These are phyloP conservation scores for Zonitis immaculata DNA, from an alignment of 2,888 invertebrate species.

Conservation along the genomic window DNA sequence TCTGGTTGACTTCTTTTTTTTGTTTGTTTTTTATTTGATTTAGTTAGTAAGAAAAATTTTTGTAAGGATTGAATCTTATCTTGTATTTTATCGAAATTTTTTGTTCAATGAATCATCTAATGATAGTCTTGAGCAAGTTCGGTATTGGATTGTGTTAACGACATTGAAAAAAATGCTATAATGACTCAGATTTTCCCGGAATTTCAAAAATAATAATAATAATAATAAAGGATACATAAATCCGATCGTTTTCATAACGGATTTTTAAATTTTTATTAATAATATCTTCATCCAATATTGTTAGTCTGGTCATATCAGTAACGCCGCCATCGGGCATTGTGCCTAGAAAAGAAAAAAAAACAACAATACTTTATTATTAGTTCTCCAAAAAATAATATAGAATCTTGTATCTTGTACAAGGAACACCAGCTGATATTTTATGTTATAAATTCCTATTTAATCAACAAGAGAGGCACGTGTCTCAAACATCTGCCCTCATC, in stretches of 20 bases:
- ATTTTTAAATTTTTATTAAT: constrained; percentile 83
- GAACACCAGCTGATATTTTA: not conserved
- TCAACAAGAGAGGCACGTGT: too few relatives aligned
- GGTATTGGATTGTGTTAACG: not conserved
- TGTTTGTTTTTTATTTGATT: not conserved
- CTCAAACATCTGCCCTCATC: too few relatives aligned
- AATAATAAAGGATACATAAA: constrained; percentile 94
- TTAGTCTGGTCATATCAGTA: constrained; percentile 88
- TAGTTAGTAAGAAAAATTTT: too few relatives aligned
- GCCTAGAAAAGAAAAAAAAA: constrained; percentile 29
- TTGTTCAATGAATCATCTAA: too few relatives aligned
- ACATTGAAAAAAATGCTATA: not conserved
- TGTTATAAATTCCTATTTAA: too few relatives aligned
- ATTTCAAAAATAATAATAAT: too few relatives aligned
- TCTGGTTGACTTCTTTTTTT: not conserved
- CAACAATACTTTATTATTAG: not conserved
- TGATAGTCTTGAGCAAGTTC: not conserved
- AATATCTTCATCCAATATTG: constrained; percentile 82
- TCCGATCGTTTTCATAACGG: constrained; percentile 76
- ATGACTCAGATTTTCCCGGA: not conserved
- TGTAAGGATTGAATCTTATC: too few relatives aligned
- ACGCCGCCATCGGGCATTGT: constrained; percentile 66
- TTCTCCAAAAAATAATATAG: not conserved
- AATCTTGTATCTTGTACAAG: too few relatives aligned
- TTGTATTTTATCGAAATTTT: too few relatives aligned